Base-by-base conservation (phyloP, 2,888 invertebrate species). In the Xanthorhoe spadicearia region DNA sequence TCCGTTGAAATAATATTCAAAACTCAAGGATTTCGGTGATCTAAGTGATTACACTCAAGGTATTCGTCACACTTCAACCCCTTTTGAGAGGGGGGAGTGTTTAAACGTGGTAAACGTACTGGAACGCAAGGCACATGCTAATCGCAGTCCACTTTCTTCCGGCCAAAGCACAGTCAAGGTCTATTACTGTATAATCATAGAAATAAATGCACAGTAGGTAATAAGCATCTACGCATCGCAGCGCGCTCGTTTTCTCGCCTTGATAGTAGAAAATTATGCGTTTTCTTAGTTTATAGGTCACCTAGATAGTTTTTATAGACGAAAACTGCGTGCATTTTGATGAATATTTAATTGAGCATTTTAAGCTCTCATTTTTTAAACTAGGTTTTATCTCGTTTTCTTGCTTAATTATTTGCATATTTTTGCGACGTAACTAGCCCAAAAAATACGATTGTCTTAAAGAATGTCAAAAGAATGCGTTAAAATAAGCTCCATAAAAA, bases 131-230 rank as follows among this genome's bases (percentile, higher is more conserved):
- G 70, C 72, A 72, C 77, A 85, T 83, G 82, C 74, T 82, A 83
- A 83, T 80, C 68, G 46, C 68, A 80, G 64, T 72, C 81, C 74
- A 82, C 83, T 85, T 86, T 85, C 83, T 83, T 83, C 78, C 79
- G 77, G 74, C 76, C 76, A 68, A 70, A 70, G 63, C 67, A 64
- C 66, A 77, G 75, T 81, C 83, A 82, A 81, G 82, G 83, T 74
- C 77, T 74, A 61, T 58, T 71, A 69, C 68, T 54, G 32, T 61
- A 58, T 64, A 67, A 68, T 61, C 63, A 50, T 53, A 61, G 50
- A 38, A 64, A 60, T 68, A 68, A 68, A 64, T 57, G 51, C 57
- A 61, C 53, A 63, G 49, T 60, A 64, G 60, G 52, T 68, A 66
- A 72, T 69, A 60, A 68, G 67, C 66, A 62, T 55, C 62, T 64